Conservation (phyloP, 2,888 invertebrate species). For the Caprella mutica region DNA sequence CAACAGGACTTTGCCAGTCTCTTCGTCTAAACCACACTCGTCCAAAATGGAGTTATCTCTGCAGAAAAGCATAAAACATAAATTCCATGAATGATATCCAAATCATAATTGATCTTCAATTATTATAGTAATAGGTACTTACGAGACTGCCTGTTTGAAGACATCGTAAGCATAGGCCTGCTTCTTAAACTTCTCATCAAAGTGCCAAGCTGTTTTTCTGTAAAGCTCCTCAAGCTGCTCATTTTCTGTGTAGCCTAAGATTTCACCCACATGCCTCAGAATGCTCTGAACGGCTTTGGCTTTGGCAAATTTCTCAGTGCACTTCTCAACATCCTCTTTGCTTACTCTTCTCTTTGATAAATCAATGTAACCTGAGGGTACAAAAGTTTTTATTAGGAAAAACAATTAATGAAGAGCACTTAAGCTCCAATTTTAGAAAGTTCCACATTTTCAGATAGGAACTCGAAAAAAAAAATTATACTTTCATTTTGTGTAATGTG, state of each 20-base stretch:
- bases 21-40: slow-evolving; percentile 86
- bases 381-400: too few relatives aligned
- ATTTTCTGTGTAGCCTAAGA: slow-evolving; percentile 78
- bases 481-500: too few relatives aligned
- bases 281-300: slow-evolving; percentile 98
- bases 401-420: neutral
- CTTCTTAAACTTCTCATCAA: slow-evolving; percentile 91
- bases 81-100: slow-evolving; percentile 4
- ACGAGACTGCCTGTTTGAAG: slow-evolving; percentile 96
- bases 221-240: slow-evolving; percentile 91
- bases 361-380: slow-evolving; percentile 87
- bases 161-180: slow-evolving; percentile 94
- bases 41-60: slow-evolving; percentile 90
- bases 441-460: neutral
- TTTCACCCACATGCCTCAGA: slow-evolving; percentile 89
- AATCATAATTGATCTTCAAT: neutral
- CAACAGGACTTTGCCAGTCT: slow-evolving; percentile 80
- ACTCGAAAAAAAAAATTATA: neutral
- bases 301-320: slow-evolving; percentile 95
- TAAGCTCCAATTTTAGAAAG: neutral
- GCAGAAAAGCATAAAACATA: slow-evolving; percentile 37
- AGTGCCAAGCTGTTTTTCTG: slow-evolving; percentile 93
- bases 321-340: slow-evolving; percentile 93
- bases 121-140: slow-evolving; percentile 42
- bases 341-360: slow-evolving; percentile 97